Evolutionary conservation across 2,113 vertebrate species (phyloP).

Genomic region (Serranochromis macrocephalus): DNA sequence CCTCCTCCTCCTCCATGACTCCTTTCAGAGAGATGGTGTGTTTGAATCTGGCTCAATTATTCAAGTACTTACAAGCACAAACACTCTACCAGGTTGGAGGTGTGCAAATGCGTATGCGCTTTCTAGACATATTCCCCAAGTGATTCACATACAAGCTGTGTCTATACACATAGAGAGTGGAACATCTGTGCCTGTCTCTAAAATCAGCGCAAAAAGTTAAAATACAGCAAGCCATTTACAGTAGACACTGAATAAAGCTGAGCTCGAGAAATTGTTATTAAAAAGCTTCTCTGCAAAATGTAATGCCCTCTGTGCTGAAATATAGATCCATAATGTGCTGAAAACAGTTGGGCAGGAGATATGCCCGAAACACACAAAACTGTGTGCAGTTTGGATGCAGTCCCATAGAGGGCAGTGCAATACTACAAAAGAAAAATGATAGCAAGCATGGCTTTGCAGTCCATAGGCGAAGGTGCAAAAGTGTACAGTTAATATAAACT

Average conservation of each 20-base stretch:
- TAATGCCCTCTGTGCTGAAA: not conserved
- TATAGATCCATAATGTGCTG: not conserved
- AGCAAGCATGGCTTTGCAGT: not conserved
- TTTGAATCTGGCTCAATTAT: conserved; percentile 78
- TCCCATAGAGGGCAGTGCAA: conserved; percentile 60
- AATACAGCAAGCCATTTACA: not conserved
- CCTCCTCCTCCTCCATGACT: conserved; percentile 54
- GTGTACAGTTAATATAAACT: not conserved
- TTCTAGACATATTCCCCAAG: conserved; percentile 24
- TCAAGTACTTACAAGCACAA: conserved; percentile 86
- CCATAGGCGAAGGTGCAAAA: not conserved
- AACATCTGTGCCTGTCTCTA: conserved; percentile 40
- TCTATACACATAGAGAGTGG: not conserved
- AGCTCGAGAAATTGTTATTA: not conserved
- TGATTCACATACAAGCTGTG: conserved; percentile 27
- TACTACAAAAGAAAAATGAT: conserved; percentile 6
- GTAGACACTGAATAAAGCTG: not conserved
- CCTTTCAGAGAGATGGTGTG: conserved; percentile 75
- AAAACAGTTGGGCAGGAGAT: not conserved
- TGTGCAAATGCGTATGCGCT: conserved; percentile 21
- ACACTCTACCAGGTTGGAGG: conserved; percentile 74
- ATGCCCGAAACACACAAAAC: not conserved
- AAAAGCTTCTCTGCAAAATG: not conserved
- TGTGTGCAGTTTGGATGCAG: not conserved
- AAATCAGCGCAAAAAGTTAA: conserved; percentile 4